Conservation (phyloP, 2,113 vertebrate genomes). For the Zosterops hypoxanthus region DNA sequence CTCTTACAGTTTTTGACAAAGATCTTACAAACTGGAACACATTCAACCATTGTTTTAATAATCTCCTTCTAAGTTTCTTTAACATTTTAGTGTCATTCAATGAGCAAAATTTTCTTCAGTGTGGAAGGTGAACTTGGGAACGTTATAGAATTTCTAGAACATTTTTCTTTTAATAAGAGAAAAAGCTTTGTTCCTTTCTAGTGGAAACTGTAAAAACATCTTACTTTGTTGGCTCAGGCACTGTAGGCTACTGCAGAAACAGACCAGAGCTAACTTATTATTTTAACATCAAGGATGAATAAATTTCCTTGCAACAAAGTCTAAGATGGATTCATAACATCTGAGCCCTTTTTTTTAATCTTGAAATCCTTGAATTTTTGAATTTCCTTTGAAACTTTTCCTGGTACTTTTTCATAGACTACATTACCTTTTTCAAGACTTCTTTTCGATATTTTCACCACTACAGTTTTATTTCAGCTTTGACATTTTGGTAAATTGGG, state of each 20-base stretch:
- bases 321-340: not conserved
- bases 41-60: not conserved
- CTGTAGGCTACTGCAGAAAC: not conserved
- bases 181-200: not conserved
- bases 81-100: not conserved
- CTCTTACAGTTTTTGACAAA: not conserved
- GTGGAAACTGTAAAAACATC: not conserved
- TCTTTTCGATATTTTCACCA: not conserved
- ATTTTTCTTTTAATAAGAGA: not conserved
- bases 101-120: not conserved
- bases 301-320: not conserved
- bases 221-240: not conserved
- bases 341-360: not conserved
- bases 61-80: not conserved
- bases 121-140: not conserved
- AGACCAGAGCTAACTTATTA: not conserved
- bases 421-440: not conserved
- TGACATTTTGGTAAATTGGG: not conserved
- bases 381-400: not conserved
- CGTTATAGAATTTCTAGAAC: not conserved
- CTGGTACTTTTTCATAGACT: not conserved
- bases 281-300: constrained; percentile 13
- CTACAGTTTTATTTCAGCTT: not conserved
- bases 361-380: not conserved
- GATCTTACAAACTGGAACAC: not conserved